Base-by-base conservation (phyloP, 2,113 vertebrate species). In the Lipophrys pholis region DNA sequence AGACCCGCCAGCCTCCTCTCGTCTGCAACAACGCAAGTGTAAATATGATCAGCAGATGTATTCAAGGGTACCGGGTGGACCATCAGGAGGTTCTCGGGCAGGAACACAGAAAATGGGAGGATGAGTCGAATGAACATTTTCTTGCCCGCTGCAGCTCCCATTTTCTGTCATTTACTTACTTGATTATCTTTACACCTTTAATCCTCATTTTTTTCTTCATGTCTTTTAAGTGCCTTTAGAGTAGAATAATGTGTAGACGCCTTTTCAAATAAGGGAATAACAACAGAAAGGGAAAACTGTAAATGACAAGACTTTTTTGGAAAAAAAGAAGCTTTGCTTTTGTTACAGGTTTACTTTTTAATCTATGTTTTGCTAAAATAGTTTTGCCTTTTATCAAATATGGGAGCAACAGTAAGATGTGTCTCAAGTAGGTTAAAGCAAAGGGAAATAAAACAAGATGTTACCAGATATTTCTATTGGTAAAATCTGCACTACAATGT, bases 171-270 rank as follows among this genome's bases (percentile, higher is more conserved):
- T 91, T 64, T 85, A 91, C 82, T 83, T 85, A 87, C 83, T 89
- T 90, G 81, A 91, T 89, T 80, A 80, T 83, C 76, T 67, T 78
- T 80, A 85, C 73, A 76, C 91, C 87, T 93, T 91, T 89, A 92
- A 90, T 92, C 85, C 80, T 79, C 57, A 89, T 89, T 74, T 84
- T 84, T 91, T 86, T 54, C 72, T 76, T 81, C 48, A 60, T 62
- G 81, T 88, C 41, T 78, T 91, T 94, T 92, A 97, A 98, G 96
- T 98, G 97, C 96, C 96, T 97, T 97, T 94, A 93, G 94, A 91
- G 90, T 93, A 93, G 90, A 92, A 90, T 86, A 89, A 69, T 71
- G 72, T 81, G 50, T 90, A 81, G 78, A 90, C 77, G 71, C 84
- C 71, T 90, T 91, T 87, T 85, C 86, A 63, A 88, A 85, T 86